Conservation (phyloP, 2,113 vertebrate species). For the Paedocypris sp. region DNA sequence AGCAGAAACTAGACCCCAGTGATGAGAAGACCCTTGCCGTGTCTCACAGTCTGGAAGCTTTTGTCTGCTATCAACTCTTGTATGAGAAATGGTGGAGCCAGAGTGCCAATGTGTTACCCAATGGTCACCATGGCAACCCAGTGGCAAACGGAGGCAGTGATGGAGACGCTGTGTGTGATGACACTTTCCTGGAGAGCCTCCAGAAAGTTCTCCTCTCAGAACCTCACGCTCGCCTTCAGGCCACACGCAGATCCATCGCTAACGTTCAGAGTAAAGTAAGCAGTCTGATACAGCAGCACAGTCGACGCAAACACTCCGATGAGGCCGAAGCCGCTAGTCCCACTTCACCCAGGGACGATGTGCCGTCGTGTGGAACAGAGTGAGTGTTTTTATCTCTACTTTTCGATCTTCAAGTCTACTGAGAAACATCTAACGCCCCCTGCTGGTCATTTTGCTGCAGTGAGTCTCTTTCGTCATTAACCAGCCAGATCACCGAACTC, state of each 20-base stretch:
- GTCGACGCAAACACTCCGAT: slow-evolving; percentile 43
- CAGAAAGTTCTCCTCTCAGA: slow-evolving; percentile 69
- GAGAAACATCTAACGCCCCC: neutral
- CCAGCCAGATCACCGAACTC: slow-evolving; percentile 61
- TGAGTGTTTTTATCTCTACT: neutral
- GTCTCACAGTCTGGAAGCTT: slow-evolving; percentile 67
- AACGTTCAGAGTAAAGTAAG: slow-evolving; percentile 68
- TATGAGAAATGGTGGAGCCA: slow-evolving; percentile 80
- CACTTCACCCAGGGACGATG: neutral
- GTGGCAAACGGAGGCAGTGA: neutral
- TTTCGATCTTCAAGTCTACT: neutral
- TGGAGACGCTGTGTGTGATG: neutral
- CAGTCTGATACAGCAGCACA: slow-evolving; percentile 72
- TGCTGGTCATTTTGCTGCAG: slow-evolving; percentile 30
- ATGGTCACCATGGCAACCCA: neutral
- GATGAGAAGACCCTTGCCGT: slow-evolving; percentile 50
- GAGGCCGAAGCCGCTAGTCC: slow-evolving; percentile 18
- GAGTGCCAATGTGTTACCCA: neutral
- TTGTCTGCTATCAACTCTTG: slow-evolving; percentile 65
- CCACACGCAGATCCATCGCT: slow-evolving; percentile 54
- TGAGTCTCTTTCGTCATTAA: slow-evolving; percentile 67
- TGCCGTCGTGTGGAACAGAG: neutral
- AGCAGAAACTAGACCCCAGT: slow-evolving; percentile 42
- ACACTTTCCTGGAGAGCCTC: neutral
- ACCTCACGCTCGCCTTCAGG: slow-evolving; percentile 67